phyloP scores from a whole-genome alignment of 2,113 vertebrate genomes.

The Accipiter virgatus region DNA sequence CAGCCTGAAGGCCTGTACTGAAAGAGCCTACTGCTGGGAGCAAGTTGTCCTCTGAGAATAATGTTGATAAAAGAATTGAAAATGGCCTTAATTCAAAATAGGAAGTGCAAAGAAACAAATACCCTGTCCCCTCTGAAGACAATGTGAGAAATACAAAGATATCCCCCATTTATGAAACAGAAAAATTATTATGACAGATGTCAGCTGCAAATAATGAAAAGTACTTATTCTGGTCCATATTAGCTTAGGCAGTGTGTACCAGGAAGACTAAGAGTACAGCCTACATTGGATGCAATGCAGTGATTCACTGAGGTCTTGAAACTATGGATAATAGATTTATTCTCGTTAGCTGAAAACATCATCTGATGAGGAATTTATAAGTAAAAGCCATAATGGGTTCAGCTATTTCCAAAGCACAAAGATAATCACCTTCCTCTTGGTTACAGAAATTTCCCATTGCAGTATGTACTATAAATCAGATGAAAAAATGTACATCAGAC shows the following conservation, averaged over 20 bases:
- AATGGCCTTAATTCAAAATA: slow-evolving; percentile 2
- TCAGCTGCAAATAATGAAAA: background rate
- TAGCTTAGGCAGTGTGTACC: background rate
- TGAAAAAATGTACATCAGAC: background rate
- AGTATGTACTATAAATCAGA: background rate
- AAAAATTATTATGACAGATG: slow-evolving; percentile 25
- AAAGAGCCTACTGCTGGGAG: background rate
- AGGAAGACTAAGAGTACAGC: background rate
- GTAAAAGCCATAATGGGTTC: background rate
- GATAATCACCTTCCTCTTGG: background rate
- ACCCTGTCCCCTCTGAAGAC: background rate
- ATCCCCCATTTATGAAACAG: background rate
- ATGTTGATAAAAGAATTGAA: background rate
- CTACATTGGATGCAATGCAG: background rate
- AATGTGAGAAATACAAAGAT: slow-evolving; percentile 13
- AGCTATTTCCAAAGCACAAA: background rate
- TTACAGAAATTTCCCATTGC: background rate
- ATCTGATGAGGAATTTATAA: background rate
- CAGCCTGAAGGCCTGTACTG: background rate
- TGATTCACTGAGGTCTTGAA: background rate
- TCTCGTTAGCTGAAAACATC: slow-evolving; percentile 3
- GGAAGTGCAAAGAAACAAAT: background rate
- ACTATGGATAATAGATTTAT: background rate
- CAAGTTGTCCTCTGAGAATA: background rate
- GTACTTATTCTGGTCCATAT: background rate